Base-by-base conservation (phyloP, 2,888 invertebrate genomes). In the Eretmocerus hayati region DNA sequence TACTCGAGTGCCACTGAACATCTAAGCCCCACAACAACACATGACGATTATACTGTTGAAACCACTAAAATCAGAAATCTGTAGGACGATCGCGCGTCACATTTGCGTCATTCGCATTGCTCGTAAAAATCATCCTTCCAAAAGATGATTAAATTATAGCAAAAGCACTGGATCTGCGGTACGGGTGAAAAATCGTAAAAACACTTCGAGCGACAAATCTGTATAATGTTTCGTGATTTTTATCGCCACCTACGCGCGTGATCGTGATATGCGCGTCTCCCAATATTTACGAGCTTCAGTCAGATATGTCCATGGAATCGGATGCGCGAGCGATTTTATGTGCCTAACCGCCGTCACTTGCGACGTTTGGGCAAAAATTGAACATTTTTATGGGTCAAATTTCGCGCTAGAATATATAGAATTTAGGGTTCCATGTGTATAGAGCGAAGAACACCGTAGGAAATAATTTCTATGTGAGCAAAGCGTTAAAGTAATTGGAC, bases 131-230 rank as follows among this genome's bases (percentile, higher is more conserved):
- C n/a, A n/a, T 60, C 61, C 58, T 8, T 9, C 16, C 55, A 51
- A 52, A 58, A 59, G 65, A 70, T 69, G 69, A 70, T 70, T 68
- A 69, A 69, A 70, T 70, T 69, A 68, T 61, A n/a, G n/a, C n/a
- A n/a, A n/a, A n/a, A n/a, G n/a, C n/a, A n/a, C n/a, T n/a, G n/a
- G n/a, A n/a, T n/a, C n/a, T n/a, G n/a, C n/a, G 56, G 55, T 59
- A 56, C 60, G 59, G 55, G 63, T 62, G 65, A 63, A 67, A 67
- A 66, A 68, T 65, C 70, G 65, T 70, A 69, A 70, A 70, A 69
- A 53, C 66, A 68, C 64, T 60, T 63, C 66, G 64, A 63, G 64
- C 66, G 69, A 69, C 70, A 70, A 70, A 70, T 70, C 69, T 68
- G 68, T 66, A 68, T 67, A 67, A 67, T 67, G 67, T 67, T 61